Base-by-base conservation (phyloP, 2,797 vertebrate species). In the Graptemys geographica region DNA sequence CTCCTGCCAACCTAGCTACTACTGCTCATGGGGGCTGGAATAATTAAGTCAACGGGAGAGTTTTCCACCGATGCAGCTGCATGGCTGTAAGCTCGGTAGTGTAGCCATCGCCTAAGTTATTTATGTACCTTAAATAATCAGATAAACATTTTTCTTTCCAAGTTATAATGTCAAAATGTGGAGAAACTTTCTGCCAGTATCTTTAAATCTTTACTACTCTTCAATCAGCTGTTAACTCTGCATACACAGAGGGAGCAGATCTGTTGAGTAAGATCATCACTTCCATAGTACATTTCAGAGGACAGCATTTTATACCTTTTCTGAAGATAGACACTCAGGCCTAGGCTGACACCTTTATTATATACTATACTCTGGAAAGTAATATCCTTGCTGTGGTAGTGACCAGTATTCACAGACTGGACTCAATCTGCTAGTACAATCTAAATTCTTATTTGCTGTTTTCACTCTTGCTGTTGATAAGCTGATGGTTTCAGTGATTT, bases 371-470 rank as follows among this genome's bases (percentile, higher is more conserved):
- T 52, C 16, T 52, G 62, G 59, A 33, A 91, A 51, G 82, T 44
- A 78, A 92, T 21, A 72, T 72, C 69, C 69, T 72, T 72, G n/a
- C 69, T 41, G 37, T 3, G 19, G 18, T 72, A 25, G 69, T 37
- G n/a, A 72, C 69, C 8, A 41, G 37, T 37, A 41, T 72, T 41
- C 37, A 33, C n/a, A 72, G 69, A 37, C 10, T 37, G 65, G 33
- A 37, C 37, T 72, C 31, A 37, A 37, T 56, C 89, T 83, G 88
- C 33, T 78, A 49, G 28, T 52, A 52, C 2, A 84, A 90, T 57
- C 47, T 62, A 83, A 92, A 84, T 6, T 82, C n/a, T 65, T 57
- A n/a, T 53, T 93, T 92, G 31, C 10, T 21, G 65, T 82, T 90
- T 44, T 82, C 7, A 44, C 82, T 82, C 55, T 23, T 11, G 25